These are phyloP conservation scores for Luscinia luscinia DNA, from an alignment of 2,797 vertebrate species.

Conservation along the genomic window DNA sequence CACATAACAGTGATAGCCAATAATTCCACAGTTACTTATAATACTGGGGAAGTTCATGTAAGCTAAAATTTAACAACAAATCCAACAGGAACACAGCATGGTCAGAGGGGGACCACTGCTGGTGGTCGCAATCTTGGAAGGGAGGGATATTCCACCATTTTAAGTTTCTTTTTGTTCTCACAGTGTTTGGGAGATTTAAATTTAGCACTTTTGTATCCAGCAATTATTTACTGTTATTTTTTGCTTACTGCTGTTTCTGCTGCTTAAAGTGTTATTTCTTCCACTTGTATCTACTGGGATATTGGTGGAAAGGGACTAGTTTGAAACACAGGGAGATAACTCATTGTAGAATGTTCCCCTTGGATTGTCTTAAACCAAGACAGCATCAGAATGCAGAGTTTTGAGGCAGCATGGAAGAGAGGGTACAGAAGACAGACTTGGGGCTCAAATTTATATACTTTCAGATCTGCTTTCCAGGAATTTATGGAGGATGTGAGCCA, in stretches of 20 bases:
- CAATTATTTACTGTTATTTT: not conserved
- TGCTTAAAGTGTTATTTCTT: not conserved
- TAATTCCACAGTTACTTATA: no score
- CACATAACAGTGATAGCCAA: no score
- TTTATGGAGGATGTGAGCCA: not conserved
- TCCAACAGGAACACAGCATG: not conserved
- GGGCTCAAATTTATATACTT: not conserved
- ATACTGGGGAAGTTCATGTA: not conserved
- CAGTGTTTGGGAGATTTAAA: not conserved
- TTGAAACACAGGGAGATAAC: not conserved
- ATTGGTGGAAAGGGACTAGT: not conserved
- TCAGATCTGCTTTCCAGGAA: not conserved
- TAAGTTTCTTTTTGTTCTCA: accelerated
- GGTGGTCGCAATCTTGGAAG: not conserved
- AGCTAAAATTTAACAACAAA: not conserved
- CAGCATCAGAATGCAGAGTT: not conserved
- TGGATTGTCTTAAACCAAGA: not conserved
- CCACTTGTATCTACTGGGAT: not conserved
- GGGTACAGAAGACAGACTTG: not conserved
- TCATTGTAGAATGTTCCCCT: not conserved
- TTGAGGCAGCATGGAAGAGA: not conserved
- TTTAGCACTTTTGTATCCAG: not conserved
- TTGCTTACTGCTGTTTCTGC: not conserved
- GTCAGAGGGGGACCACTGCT: not conserved
- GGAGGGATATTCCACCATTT: not conserved